A percentile compares a stretch with the other conserved stretches of the same genome.
phyloP scores from a whole-genome alignment of 2,113 vertebrate species.

The Ramphastos sulfuratus region DNA sequence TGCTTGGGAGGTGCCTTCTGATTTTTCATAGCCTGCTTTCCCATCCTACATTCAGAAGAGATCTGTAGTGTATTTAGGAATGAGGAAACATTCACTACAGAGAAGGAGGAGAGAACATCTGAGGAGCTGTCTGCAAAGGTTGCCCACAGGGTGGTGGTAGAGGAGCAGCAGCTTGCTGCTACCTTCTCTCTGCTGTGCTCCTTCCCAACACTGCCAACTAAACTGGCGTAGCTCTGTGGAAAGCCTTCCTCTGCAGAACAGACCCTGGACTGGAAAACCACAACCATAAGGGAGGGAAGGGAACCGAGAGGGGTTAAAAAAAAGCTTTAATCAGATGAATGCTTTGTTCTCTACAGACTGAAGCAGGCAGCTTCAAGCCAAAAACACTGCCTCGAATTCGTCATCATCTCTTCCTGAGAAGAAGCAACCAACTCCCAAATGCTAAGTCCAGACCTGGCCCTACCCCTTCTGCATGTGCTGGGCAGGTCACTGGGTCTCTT shows the following conservation, averaged over 20 bases:
- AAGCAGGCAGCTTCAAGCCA: not conserved
- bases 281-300: not conserved
- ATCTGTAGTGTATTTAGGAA: fast-evolving
- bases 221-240: not conserved
- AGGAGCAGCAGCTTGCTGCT: not conserved
- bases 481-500: not conserved
- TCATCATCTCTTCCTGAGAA: not conserved
- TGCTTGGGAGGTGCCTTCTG: fast-evolving
- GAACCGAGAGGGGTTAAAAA: fast-evolving
- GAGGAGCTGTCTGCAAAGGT: not conserved
- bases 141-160: slow-evolving; percentile 46
- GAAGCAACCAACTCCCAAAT: not conserved
- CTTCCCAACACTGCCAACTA: not conserved
- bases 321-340: not conserved
- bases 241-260: not conserved
- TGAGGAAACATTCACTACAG: fast-evolving
- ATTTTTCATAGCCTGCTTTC: fast-evolving
- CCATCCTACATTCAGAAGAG: fast-evolving
- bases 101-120: not conserved
- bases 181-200: not conserved
- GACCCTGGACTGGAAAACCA: not conserved
- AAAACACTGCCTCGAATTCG: not conserved
- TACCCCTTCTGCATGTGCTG: not conserved
- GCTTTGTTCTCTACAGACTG: not conserved
- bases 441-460: not conserved